These are phyloP conservation scores for Epizoanthus ramosus DNA, from an alignment of 92 coral and sea anemone species.

Conservation along the genomic window DNA sequence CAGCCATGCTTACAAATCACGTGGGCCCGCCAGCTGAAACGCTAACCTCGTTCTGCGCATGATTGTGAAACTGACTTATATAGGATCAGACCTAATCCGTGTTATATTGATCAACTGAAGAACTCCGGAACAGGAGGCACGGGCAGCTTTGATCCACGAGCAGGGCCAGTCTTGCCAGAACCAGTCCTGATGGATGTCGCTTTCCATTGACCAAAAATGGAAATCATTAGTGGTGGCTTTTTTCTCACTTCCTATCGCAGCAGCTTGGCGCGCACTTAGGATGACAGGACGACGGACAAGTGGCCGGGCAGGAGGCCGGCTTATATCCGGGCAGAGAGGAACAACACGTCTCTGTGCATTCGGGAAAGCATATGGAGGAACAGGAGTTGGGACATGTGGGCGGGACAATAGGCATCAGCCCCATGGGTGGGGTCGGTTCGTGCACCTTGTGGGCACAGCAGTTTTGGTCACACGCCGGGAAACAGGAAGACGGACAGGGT, in stretches of 20 bases:
- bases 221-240: no score
- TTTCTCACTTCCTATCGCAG: conserved; percentile 28
- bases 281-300: conserved; percentile 22
- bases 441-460: conserved; percentile 39
- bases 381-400: conserved; percentile 39
- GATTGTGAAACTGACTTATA: no score
- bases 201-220: no score
- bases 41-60: no score
- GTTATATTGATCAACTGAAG: no score
- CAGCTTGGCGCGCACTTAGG: conserved; percentile 35
- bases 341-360: conserved; percentile 23
- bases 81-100: no score
- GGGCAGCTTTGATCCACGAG: no score
- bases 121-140: no score
- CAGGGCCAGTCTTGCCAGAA: no score
- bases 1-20: no score
- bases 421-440: conserved; percentile 36
- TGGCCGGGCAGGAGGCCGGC: conserved; percentile 7
- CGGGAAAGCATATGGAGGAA: conserved; percentile 14
- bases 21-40: no score
- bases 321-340: not conserved
- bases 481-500: conserved; percentile 24
- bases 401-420: conserved; percentile 14
- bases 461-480: conserved; percentile 29
- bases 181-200: no score